Evolutionary conservation across 2,113 vertebrate species (phyloP).

Genomic region (Lethenteron reissneri): DNA sequence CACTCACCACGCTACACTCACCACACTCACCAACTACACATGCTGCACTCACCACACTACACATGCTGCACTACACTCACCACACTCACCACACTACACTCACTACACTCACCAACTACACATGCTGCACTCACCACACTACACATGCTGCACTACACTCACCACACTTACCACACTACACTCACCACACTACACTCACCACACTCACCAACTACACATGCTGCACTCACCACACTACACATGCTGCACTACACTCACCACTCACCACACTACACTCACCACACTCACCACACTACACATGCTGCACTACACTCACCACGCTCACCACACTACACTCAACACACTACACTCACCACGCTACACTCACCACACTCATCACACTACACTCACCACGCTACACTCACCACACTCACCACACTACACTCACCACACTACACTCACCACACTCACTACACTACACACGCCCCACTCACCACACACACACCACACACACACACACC

Average conservation of each 20-base stretch:
- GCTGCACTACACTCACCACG: too few relatives aligned
- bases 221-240: too few relatives aligned
- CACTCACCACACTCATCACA: not conserved
- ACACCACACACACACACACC: too few relatives aligned
- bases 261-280: too few relatives aligned
- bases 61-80: too few relatives aligned
- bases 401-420: not conserved
- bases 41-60: too few relatives aligned
- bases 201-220: not conserved
- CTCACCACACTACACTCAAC: too few relatives aligned
- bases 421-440: not conserved
- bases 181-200: not conserved
- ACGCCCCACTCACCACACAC: not conserved
- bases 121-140: not conserved
- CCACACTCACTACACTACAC: not conserved
- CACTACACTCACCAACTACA: not conserved
- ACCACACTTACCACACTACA: not conserved
- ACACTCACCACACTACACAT: not conserved
- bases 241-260: not conserved
- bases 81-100: not conserved
- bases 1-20: too few relatives aligned
- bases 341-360: too few relatives aligned
- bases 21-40: too few relatives aligned
- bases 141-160: not conserved
- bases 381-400: not conserved